These are phyloP conservation scores for Isichthys henryi DNA, from an alignment of 2,113 vertebrate genomes.

Conservation along the genomic window DNA sequence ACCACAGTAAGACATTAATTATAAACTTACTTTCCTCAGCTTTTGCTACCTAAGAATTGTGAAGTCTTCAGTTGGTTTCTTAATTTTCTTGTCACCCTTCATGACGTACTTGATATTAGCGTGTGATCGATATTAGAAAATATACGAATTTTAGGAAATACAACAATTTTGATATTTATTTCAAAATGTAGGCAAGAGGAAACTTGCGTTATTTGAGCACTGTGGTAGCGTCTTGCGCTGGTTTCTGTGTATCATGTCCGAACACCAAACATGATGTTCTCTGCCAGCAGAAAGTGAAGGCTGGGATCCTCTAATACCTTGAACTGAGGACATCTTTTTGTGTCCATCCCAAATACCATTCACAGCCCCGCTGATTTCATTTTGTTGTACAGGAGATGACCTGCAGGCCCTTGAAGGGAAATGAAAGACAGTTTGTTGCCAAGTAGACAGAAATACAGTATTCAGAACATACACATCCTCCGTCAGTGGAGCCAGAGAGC, in stretches of 20 bases:
- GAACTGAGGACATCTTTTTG: not conserved
- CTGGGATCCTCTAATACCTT: not conserved
- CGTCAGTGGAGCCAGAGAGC: conserved; percentile 37
- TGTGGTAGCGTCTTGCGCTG: not conserved
- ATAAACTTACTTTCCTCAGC: not conserved
- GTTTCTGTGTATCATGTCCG: not conserved
- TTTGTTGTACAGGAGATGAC: not conserved
- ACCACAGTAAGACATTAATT: conserved; percentile 25
- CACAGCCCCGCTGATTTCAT: not conserved
- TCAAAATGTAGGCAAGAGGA: not conserved
- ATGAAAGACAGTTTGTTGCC: conserved; percentile 17
- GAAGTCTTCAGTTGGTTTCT: not conserved
- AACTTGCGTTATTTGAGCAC: not conserved
- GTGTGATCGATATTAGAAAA: not conserved
- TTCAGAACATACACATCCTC: conserved; percentile 36
- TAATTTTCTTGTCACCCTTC: not conserved
- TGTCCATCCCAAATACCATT: not conserved
- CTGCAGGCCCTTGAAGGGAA: not conserved
- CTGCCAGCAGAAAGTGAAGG: not conserved
- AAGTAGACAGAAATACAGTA: conserved; percentile 32
- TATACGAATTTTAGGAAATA: not conserved
- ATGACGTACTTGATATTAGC: not conserved
- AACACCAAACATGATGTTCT: not conserved
- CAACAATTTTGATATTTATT: not conserved
- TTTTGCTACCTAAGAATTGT: not conserved